Percentiles rank a stretch among this genome's conserved stretches.
Conservation (phyloP, 1,140 invertebrate genomes). For the Cepaea nemoralis region DNA sequence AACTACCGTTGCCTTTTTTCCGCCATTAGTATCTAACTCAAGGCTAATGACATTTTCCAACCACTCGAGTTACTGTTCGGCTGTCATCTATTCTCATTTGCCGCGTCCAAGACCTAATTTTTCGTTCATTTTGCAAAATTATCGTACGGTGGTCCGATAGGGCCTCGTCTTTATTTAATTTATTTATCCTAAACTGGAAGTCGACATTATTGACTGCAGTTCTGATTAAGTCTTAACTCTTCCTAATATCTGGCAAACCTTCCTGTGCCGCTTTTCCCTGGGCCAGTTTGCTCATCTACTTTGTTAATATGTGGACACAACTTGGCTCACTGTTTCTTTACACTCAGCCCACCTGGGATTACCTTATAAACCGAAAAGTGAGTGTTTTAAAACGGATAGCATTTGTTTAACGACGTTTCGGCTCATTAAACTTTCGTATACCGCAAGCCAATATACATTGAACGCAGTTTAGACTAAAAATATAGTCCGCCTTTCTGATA, state of each 20-base stretch:
- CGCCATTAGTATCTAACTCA: neutral
- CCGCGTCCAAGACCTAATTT: slow-evolving; percentile 12
- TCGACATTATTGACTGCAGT: slow-evolving; percentile 20
- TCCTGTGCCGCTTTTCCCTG: slow-evolving; percentile 17
- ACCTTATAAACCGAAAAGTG: neutral
- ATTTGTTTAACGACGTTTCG: neutral
- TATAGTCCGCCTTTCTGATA: too few species aligned
- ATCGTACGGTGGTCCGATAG: slow-evolving; percentile 17
- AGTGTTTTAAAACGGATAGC: neutral
- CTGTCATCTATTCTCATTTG: slow-evolving; percentile 33
- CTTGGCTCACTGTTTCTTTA: neutral
- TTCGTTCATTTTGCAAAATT: slow-evolving; percentile 7
- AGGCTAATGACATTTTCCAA: neutral
- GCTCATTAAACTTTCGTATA: too few species aligned
- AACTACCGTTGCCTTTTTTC: neutral
- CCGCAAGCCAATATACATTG: too few species aligned
- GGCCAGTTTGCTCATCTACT: slow-evolving; percentile 3
- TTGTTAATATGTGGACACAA: neutral
- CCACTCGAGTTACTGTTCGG: neutral
- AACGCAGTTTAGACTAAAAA: too few species aligned
- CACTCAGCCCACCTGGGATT: neutral
- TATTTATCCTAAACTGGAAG: slow-evolving; percentile 24
- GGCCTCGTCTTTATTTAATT: slow-evolving; percentile 28
- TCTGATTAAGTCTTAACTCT: slow-evolving; percentile 18
- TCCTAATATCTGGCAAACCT: slow-evolving; percentile 8